Evolutionary conservation across 1,140 invertebrate species (phyloP), one percentile per base, ranked within the genome.

Genomic region (Pseudomyrmex dendroicus): DNA sequence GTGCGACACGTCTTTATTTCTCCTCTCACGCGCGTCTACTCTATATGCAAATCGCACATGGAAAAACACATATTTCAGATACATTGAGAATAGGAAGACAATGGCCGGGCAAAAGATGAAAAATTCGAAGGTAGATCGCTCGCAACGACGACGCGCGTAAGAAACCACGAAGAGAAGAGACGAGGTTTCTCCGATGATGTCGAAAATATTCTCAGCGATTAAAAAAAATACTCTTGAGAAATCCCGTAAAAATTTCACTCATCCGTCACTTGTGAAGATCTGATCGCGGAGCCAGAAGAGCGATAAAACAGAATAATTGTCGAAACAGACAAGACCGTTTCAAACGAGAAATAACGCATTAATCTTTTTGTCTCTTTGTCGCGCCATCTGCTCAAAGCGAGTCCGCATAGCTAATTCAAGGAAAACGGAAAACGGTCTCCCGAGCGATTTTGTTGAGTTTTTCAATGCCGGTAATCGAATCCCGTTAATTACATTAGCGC

Each of bases 11-110:
- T 86, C 89, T 87, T 84, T 86, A 87, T 84, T 87, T 89, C 73
- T 73, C 67, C 61, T 77, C 48, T 61, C 68, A 62, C 56, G 63
- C 57, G 84, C 74, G 82, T 89, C 82, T 92, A 88, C 89, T 92
- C 86, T 92, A 91, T 90, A 90, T 92, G 89, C 66, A 90, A 92
- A 92, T 92, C 35, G 67, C 73, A 48, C 13, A 15, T 52, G 74
- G 35, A n/a, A n/a, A 8, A 74, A 62, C 54, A 76, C 46, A 83
- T 63, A 85, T 90, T 82, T 82, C 44, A 56, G 22, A 2, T 48
- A 68, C 13, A 57, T 20, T 20, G 17, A n/a, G 17, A 68, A 35
- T 44, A 17, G 12, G 9, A 50, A 13, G 5, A 44, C 35, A 56
- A 63, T 12, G 20, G 20, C 63, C 25, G 22, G 44, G 35, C 35